A percentile compares a stretch with the other conserved stretches of the same genome.
These are phyloP conservation scores for Dasyurus viverrinus DNA, from an alignment of 2,113 vertebrate genomes.

Conservation along the genomic window DNA sequence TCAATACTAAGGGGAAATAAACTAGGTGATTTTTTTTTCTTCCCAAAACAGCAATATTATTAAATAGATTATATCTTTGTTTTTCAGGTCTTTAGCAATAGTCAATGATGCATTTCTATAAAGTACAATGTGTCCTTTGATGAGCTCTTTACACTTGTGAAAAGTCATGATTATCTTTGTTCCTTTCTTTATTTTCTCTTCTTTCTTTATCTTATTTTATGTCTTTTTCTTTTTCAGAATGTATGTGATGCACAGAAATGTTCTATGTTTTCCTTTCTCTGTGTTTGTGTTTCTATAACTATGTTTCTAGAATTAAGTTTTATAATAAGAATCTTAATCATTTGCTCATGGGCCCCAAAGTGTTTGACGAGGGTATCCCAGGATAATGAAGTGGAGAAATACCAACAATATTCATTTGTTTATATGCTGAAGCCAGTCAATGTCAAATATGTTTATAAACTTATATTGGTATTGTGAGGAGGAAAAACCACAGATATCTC, in stretches of 20 bases:
- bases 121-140: background rate
- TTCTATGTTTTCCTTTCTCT: background rate
- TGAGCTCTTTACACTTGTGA: background rate
- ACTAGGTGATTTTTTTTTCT: background rate
- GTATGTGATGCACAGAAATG: background rate
- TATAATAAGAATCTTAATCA: background rate
- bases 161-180: background rate
- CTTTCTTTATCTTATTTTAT: background rate
- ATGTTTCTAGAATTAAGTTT: background rate
- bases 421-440: background rate
- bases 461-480: constrained; percentile 3
- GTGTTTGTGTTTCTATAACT: background rate
- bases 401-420: background rate
- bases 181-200: background rate
- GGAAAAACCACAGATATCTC: background rate
- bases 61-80: background rate
- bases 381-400: background rate
- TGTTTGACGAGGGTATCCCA: background rate
- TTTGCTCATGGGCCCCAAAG: background rate
- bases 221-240: background rate
- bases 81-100: background rate
- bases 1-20: background rate
- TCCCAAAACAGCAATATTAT: background rate
- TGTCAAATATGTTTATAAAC: background rate
- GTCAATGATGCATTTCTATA: background rate